Base-by-base conservation (phyloP, 2,888 invertebrate species). In the Megastigmus dorsalis region DNA sequence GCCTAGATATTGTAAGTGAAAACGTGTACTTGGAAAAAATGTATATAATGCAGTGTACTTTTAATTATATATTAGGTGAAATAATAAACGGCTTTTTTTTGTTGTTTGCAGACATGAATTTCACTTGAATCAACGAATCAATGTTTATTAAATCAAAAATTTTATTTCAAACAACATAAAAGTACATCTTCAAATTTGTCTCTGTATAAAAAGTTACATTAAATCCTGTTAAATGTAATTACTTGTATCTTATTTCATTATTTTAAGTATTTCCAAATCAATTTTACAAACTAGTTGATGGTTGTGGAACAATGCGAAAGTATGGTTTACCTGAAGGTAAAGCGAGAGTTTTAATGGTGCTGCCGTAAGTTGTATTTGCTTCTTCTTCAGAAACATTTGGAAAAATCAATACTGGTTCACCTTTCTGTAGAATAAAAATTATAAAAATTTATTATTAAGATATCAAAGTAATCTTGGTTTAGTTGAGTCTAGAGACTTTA, bases 241-340 rank as follows among this genome's bases (percentile, higher is more conserved):
- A 65, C 63, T 70, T 73, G 67, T 60, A 66, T 57, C 71, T 72
- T 77, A 26, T 76, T 75, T 73, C 26, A 41, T 75, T 74, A 18
- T 72, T 59, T 50, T 68, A 60, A 74, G n/a, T 69, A 45, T 74
- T 62, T 41, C 54, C 50, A 71, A 76, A 66, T 59, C 41, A 23
- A 41, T 18, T 33, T 54, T 69, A 78, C 23, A 55, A 70, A 69
- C 80, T 80, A 23, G 75, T 78, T 13, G n/a, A n/a, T n/a, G 93
- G 93, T 80, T 92, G 91, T 7, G 92, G 88, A 0, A 94, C 93
- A 82, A 92, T 91, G 75, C 97, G 92, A 76, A 98, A 88, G 85
- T 98, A 98, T 1, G 89, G 86, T 86, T 95, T 96, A 48, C 96
- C 95, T 0, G 97, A 98, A 0, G 97, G 97, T 79, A 98, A 86